A percentile compares a stretch with the other conserved stretches of the same genome.
phyloP scores from a whole-genome alignment of 92 coral and sea anemone genomes.

The Micromussa lordhowensis region DNA sequence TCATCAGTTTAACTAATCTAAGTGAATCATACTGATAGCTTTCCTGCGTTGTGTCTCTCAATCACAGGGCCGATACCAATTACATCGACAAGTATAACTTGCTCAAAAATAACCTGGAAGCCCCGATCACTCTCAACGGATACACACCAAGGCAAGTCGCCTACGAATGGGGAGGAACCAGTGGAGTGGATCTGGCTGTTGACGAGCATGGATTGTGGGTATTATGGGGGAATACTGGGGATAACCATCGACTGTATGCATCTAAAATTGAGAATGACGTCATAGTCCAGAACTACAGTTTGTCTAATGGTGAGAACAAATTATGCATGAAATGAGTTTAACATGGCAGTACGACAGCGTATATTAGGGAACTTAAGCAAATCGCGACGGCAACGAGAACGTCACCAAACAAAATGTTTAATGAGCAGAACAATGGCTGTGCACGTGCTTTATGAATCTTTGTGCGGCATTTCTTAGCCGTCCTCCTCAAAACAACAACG shows the following conservation, averaged over 20 bases:
- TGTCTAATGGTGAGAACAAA: constrained; percentile 4
- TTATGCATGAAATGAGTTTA: no score
- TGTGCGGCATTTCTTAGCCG: no score
- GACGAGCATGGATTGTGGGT: constrained; percentile 72
- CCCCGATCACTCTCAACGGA: not conserved
- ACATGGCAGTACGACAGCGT: no score
- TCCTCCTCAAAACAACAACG: no score
- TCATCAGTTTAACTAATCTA: no score
- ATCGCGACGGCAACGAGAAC: no score
- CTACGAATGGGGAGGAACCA: constrained; percentile 55
- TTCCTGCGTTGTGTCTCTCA: not conserved
- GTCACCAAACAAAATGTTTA: no score
- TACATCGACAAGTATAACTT: constrained; percentile 32
- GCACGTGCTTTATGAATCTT: no score
- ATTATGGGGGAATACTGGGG: constrained; percentile 15
- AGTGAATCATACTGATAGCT: not conserved
- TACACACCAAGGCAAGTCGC: not conserved
- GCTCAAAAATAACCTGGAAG: not conserved
- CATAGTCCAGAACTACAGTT: not conserved
- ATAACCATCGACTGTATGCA: constrained; percentile 26
- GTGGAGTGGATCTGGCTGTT: constrained; percentile 60
- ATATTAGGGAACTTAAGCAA: no score
- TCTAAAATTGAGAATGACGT: constrained; percentile 24
- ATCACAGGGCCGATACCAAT: constrained; percentile 4
- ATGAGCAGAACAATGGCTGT: no score